Conservation (phyloP, 1,140 invertebrate genomes). For the Colletes gigas region DNA sequence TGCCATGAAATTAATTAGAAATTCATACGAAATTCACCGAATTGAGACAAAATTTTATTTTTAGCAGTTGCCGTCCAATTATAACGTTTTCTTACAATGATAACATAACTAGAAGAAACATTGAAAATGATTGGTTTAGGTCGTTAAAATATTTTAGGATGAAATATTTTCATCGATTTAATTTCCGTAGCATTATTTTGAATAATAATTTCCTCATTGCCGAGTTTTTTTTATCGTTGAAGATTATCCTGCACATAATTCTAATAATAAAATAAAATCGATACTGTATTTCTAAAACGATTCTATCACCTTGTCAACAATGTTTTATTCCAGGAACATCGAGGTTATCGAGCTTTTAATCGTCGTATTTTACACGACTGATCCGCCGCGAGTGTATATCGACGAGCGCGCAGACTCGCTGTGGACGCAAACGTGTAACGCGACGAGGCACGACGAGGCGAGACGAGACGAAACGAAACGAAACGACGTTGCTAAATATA, state of each 20-base stretch:
- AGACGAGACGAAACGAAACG: constrained; percentile 41
- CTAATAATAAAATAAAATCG: neutral
- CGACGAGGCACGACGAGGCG: constrained; percentile 19
- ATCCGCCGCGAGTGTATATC: neutral
- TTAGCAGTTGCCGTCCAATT: no score
- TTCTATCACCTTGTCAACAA: no score
- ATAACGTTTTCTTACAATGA: no score
- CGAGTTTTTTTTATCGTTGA: neutral
- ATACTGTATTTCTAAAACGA: neutral
- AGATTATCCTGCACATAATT: neutral
- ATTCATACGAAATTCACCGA: no score
- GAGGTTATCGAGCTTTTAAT: constrained; percentile 21
- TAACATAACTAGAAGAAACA: no score
- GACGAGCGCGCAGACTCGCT: constrained; percentile 63
- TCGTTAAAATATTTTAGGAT: no score
- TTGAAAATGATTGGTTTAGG: no score
- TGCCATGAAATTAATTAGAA: no score
- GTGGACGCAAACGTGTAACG: constrained; percentile 33
- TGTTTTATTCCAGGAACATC: neutral
- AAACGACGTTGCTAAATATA: constrained; percentile 69
- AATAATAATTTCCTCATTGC: neutral
- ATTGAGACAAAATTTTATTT: no score
- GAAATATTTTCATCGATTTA: neutral
- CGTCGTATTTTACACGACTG: constrained; percentile 1
- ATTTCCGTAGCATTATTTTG: neutral